Percentiles rank a stretch among this genome's conserved stretches.
Evolutionary conservation across 2,888 invertebrate genomes (phyloP).

Genomic region (Drepanosiphum platanoidis): DNA sequence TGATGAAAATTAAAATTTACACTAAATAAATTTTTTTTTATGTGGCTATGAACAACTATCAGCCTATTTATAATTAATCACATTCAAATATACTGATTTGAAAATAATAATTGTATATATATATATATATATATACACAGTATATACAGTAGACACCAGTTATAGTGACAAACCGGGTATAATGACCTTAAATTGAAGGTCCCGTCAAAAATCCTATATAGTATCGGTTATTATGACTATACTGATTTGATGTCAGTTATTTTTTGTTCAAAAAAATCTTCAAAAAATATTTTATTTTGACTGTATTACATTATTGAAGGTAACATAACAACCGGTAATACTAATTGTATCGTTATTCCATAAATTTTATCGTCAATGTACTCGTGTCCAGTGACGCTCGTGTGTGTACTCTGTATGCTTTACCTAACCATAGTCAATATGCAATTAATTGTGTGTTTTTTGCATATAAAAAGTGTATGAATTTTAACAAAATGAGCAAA

Average conservation of each 20-base stretch:
- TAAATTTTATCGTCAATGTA: neutral
- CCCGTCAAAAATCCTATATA: neutral
- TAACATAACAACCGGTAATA: neutral
- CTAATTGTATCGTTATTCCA: neutral
- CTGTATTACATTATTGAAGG: neutral
- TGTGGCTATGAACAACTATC: too few species aligned
- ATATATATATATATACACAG: neutral
- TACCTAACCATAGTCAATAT: neutral
- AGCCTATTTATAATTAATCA: too few species aligned
- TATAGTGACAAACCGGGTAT: conserved; percentile 5
- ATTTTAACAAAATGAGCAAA: conserved; percentile 11
- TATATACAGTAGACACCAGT: neutral
- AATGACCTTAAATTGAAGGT: conserved; percentile 6
- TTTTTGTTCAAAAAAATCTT: neutral
- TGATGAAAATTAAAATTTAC: too few species aligned
- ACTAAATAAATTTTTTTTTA: too few species aligned
- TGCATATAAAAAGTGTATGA: neutral
- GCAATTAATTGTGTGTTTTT: neutral
- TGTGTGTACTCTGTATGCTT: too few species aligned
- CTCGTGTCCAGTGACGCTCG: neutral
- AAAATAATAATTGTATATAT: too few species aligned
- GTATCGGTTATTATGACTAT: neutral
- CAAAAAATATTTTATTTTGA: neutral
- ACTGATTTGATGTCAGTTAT: neutral
- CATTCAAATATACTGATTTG: too few species aligned